phyloP scores from a whole-genome alignment of 1,140 invertebrate species.

The Drosophila arawakana region DNA sequence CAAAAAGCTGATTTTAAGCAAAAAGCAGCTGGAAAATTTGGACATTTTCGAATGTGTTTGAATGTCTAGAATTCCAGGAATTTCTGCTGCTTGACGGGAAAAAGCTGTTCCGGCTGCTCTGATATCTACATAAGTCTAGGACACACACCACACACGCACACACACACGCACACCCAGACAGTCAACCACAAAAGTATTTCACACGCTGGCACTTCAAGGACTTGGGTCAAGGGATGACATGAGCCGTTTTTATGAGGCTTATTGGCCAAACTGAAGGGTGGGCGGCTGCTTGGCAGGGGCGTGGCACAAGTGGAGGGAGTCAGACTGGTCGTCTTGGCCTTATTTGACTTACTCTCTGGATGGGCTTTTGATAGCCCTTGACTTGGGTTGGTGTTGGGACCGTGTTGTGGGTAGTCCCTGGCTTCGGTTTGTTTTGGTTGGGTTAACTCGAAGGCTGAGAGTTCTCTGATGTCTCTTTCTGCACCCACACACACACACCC shows the following conservation, averaged over 20 bases:
- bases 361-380: conserved; percentile 13
- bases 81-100: no score
- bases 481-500: background rate
- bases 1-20: no score
- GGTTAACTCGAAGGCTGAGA: conserved; percentile 1
- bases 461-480: background rate
- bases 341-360: conserved; percentile 11
- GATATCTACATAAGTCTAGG: conserved; percentile 12
- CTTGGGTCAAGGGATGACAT: conserved; percentile 42
- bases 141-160: conserved; percentile 3
- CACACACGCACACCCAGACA: conserved; percentile 14
- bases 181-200: conserved; percentile 61
- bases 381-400: conserved; percentile 14
- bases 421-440: background rate
- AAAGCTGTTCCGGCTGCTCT: no score
- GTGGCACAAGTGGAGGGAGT: background rate
- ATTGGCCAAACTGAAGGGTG: background rate
- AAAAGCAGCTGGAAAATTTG: no score
- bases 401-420: conserved; percentile 4
- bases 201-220: conserved; percentile 34
- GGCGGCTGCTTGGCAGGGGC: background rate
- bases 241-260: conserved; percentile 16
- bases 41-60: no score
- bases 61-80: no score
- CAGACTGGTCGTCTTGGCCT: conserved; percentile 6